A percentile compares a stretch with the other conserved stretches of the same genome.
Evolutionary conservation across 2,888 invertebrate genomes (phyloP).

Genomic region (Lasioglossum figueresi): DNA sequence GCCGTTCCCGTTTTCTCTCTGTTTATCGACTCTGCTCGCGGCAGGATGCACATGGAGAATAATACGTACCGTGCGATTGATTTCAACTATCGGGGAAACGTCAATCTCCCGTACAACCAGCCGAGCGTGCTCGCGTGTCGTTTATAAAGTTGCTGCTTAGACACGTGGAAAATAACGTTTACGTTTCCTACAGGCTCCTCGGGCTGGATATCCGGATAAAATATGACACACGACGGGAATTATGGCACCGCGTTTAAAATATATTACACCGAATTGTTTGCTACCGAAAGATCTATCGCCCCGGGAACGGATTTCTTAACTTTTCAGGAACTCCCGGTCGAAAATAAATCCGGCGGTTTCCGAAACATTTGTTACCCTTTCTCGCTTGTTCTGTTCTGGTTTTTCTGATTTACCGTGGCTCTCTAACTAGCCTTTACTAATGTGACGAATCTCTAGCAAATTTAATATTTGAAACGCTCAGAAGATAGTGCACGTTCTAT

Average conservation of each 20-base stretch:
- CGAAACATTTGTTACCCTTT: background rate
- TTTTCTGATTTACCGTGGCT: no score
- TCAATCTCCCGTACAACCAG: constrained; percentile 55
- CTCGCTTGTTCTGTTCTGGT: background rate
- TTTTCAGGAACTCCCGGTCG: background rate
- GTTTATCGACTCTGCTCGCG: constrained; percentile 53
- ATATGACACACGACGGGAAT: constrained; percentile 38
- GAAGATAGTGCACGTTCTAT: no score
- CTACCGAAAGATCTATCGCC: background rate
- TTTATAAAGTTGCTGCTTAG: constrained; percentile 57
- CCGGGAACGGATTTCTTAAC: background rate
- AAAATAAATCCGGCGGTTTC: background rate
- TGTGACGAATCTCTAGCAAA: background rate
- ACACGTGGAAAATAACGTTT: constrained; percentile 60
- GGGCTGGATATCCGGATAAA: constrained; percentile 25
- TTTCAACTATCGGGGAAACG: constrained; percentile 59
- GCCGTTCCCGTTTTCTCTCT: background rate
- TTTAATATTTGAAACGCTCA: background rate
- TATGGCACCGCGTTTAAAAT: constrained; percentile 7
- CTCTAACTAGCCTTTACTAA: background rate
- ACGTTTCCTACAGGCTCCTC: constrained; percentile 29
- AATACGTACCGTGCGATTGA: constrained; percentile 57
- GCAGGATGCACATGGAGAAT: constrained; percentile 50
- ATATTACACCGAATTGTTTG: constrained; percentile 1
- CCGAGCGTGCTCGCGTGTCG: constrained; percentile 43